These are phyloP conservation scores for Mayetiola destructor DNA, from an alignment of 2,888 invertebrate species.

Conservation along the genomic window DNA sequence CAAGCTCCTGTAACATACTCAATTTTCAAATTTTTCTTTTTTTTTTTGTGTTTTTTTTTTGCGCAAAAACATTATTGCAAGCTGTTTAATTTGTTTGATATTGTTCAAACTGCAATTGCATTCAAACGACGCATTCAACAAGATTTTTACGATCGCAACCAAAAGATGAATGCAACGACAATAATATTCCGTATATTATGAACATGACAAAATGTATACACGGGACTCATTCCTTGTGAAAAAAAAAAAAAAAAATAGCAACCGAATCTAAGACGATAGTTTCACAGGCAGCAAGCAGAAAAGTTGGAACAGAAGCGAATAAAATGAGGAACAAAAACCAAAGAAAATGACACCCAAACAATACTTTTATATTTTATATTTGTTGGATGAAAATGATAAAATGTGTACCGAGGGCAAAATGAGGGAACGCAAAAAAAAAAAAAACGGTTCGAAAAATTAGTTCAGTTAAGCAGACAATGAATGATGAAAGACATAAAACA, in stretches of 20 bases:
- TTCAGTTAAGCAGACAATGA: constrained; percentile 12
- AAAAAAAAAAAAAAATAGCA: too few relatives aligned
- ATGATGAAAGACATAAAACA: constrained; percentile 10
- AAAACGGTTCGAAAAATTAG: constrained; percentile 5
- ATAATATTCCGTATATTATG: neutral
- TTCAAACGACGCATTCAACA: too few relatives aligned
- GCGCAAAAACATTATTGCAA: too few relatives aligned
- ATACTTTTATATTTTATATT: too few relatives aligned
- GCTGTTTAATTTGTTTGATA: too few relatives aligned
- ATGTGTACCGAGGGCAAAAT: neutral
- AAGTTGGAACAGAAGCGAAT: neutral
- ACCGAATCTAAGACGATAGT: too few relatives aligned
- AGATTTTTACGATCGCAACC: constrained; percentile 9
- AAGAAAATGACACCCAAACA: neutral
- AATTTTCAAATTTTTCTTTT: too few relatives aligned
- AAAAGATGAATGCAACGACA: constrained; percentile 11
- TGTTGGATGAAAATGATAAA: neutral
- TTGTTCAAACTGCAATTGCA: too few relatives aligned
- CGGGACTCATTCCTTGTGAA: neutral
- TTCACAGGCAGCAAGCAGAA: too few relatives aligned
- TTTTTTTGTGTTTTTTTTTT: too few relatives aligned
- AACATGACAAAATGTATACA: neutral
- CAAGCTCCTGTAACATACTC: too few relatives aligned
- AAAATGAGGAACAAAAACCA: neutral
- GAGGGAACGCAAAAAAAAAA: neutral